A percentile compares a stretch with the other conserved stretches of the same genome.
Evolutionary conservation across 2,113 vertebrate species (phyloP).

Genomic region (Potamarius usumacintae): DNA sequence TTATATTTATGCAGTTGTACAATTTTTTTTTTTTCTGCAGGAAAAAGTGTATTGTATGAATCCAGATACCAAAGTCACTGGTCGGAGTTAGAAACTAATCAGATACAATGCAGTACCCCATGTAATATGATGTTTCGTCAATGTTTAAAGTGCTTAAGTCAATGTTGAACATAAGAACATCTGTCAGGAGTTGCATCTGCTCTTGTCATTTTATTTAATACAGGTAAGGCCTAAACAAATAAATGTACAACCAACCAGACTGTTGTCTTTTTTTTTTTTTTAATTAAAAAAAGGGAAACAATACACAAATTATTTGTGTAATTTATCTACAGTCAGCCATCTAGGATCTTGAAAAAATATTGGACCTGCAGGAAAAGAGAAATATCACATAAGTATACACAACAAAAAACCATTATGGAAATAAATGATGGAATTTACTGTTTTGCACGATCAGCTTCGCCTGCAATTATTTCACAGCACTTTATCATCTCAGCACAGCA

Average conservation of each 20-base stretch:
- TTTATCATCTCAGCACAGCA: conserved; percentile 11
- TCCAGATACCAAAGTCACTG: conserved; percentile 98
- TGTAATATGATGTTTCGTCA: conserved; percentile 87
- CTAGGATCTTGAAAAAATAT: conserved; percentile 95
- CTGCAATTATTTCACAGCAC: neutral
- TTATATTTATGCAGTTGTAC: conserved; percentile 99
- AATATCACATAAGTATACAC: neutral
- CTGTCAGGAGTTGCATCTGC: conserved; percentile 83
- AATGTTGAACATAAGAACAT: conserved; percentile 90
- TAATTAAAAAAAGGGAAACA: conserved; percentile 38
- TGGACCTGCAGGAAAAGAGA: conserved; percentile 78
- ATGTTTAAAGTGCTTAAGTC: conserved; percentile 82
- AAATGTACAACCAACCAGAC: conserved; percentile 69
- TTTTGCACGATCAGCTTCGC: neutral
- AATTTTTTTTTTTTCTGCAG: conserved; percentile 97
- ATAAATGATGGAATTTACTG: no score
- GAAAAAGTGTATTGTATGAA: conserved; percentile 95
- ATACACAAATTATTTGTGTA: neutral
- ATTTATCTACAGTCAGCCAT: conserved; percentile 61
- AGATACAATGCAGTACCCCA: conserved; percentile 93
- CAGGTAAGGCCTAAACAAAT: conserved; percentile 90
- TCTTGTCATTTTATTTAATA: conserved; percentile 95
- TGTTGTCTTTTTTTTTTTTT: conserved; percentile 52
- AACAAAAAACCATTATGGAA: neutral
- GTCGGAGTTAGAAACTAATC: conserved; percentile 89